Evolutionary conservation across 92 coral and sea anemone genomes (phyloP), one percentile per base, ranked within the genome.

Genomic region (Phenganax stokvisi): DNA sequence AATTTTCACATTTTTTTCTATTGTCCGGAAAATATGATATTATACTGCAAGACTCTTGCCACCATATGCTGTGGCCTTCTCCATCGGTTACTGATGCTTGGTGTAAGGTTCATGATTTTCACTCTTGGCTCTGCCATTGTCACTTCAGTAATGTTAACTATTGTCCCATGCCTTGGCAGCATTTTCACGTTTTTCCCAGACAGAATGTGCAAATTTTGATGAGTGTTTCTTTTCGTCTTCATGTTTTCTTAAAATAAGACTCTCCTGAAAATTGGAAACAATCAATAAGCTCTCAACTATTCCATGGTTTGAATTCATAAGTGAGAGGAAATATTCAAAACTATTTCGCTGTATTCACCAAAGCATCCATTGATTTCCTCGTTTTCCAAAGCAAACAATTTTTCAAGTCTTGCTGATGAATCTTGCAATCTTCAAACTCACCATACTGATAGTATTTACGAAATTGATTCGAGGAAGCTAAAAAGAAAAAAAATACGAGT

Each of bases 161-260:
- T 37, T 37, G 0, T 85, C 86, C 98, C 98, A 93, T 78, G 86
- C 80, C 54, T 87, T 89, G 10, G 80, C 44, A 52, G 98, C 97
- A 54, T 93, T 91, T 77, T 91, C 94, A 75, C 98, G 85, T 67
- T 86, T 93, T 81, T 91, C 91, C 98, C 98, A 93, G 51, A 93
- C 91, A 8, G 87, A 74, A 65, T 84, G 88, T 29, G 98, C 92
- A 75, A 91, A 93, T 81, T 88, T 88, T 6, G 83, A 81, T 51
- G 85, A 83, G 71, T 93, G 87, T 73, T 90, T 83, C 67, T 84
- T 84, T 63, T 91, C 6, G 30, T 87, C 98, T 83, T 93, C 87
- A 64, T 76, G 81, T 44, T 63, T 57, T 59, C 81, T 56, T 27
- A 68, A 57, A 57, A 76, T 47, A 17, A 76, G 70, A 47, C 56